Evolutionary conservation across 2,113 vertebrate species (phyloP).

Genomic region (Indicator indicator): DNA sequence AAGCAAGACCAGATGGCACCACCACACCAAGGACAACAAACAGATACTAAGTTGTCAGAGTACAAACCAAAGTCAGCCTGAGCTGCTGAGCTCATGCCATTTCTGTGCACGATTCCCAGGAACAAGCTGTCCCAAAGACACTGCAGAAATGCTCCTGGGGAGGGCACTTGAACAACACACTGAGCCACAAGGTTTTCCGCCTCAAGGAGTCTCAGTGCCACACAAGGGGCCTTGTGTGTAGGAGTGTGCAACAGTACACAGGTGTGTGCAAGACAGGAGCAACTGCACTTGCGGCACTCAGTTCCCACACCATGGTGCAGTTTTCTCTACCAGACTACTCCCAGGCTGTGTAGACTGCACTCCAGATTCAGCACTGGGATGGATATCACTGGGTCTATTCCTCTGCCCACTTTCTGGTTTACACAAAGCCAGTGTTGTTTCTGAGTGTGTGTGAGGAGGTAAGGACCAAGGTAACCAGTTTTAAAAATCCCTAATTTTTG

Average conservation of each 20-base stretch:
- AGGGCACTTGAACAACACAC: too few species aligned
- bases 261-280: rapidly evolving
- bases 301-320: rapidly evolving
- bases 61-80: background rate
- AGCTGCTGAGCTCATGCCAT: background rate
- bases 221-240: rapidly evolving
- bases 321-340: rapidly evolving
- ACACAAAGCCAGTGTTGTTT: background rate
- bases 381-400: background rate
- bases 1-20: slow-evolving; percentile 40
- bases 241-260: rapidly evolving
- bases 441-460: too few species aligned
- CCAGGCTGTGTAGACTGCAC: background rate
- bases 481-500: background rate
- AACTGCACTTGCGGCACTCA: rapidly evolving
- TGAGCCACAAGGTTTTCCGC: background rate
- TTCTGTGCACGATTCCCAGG: background rate
- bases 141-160: background rate
- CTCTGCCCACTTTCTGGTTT: background rate
- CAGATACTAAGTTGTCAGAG: background rate
- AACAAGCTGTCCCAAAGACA: background rate
- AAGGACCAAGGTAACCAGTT: background rate
- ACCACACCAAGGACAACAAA: background rate
- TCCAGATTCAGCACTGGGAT: rapidly evolving
- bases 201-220: rapidly evolving